Base-by-base conservation (phyloP, 2,797 vertebrate genomes). In the Australoheros facetus region DNA sequence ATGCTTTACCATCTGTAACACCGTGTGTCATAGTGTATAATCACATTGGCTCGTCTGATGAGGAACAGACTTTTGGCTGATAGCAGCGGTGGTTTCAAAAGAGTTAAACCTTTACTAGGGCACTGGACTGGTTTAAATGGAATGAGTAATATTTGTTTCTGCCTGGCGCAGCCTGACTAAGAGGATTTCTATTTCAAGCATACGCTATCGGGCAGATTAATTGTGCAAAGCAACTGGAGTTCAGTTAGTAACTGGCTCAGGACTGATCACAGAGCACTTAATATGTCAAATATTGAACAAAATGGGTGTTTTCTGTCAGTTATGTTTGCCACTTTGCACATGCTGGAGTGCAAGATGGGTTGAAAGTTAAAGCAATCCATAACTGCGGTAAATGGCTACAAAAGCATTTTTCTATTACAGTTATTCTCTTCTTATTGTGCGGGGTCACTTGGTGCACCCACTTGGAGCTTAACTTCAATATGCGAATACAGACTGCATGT, bases 341-440 rank as follows among this genome's bases (percentile, higher is more conserved):
- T 12, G 9, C 54, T 32, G 7, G 56, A 32, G 26, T 12, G 54
- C 12, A 71, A n/a, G 39, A 45, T 71, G 66, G 51, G 16, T 19
- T 1, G 1, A 59, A 66, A 26, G 23, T 58, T 71, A 1, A 10
- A 73, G 69, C 37, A 8, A 19, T n/a, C 21, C 17, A 5, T 70
- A 9, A 2, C 23, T 28, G 66, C 57, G 19, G n/a, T 60, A 14
- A 75, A 60, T n/a, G 2, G 26, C 45, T 60, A 4, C 70, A 78
- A 83, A 84, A 88, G 71, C 79, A 77, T 81, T 82, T 85, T 84
- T 16, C 58, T 78, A 62, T 13, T 4, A 12, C 37, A 39, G 12
- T 28, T 64, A 58, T 77, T 51, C 19, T 48, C 42, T 11, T 48
- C 10, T 12, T 66, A 3, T 66, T 48, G 62, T 28, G 42, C 7